Conservation (phyloP, 2,888 invertebrate genomes). For the Rhynchonema sp. region DNA sequence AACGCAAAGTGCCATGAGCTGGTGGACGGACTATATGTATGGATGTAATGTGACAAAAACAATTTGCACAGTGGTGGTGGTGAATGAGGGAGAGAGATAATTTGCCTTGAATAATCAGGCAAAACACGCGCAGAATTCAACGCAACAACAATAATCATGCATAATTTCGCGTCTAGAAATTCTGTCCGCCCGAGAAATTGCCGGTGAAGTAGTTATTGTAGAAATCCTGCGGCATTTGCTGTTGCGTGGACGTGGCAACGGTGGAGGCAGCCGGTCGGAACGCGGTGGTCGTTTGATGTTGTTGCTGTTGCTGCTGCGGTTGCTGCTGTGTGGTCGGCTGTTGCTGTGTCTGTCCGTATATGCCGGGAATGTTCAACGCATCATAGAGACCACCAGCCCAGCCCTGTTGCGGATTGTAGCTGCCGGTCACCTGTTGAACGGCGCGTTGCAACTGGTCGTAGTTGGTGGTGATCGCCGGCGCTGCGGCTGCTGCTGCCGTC, state of each 20-base stretch:
- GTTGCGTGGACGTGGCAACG: background rate
- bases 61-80: too few relatives aligned
- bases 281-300: background rate
- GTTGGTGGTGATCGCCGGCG: background rate
- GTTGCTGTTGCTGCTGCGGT: conserved; percentile 1
- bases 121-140: too few relatives aligned
- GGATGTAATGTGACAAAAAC: too few relatives aligned
- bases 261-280: background rate
- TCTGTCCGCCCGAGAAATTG: background rate
- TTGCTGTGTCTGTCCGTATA: background rate
- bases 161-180: background rate
- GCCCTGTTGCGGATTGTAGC: background rate
- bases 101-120: too few relatives aligned
- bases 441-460: conserved; percentile 1
- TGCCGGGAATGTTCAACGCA: background rate
- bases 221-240: background rate
- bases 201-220: background rate
- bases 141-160: too few relatives aligned
- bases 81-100: too few relatives aligned
- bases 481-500: background rate
- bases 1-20: too few relatives aligned
- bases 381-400: background rate
- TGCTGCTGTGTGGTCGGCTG: background rate
- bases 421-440: background rate
- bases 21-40: too few relatives aligned